Conservation (phyloP, 2,888 invertebrate genomes). For the Ormyrus pomaceus region DNA sequence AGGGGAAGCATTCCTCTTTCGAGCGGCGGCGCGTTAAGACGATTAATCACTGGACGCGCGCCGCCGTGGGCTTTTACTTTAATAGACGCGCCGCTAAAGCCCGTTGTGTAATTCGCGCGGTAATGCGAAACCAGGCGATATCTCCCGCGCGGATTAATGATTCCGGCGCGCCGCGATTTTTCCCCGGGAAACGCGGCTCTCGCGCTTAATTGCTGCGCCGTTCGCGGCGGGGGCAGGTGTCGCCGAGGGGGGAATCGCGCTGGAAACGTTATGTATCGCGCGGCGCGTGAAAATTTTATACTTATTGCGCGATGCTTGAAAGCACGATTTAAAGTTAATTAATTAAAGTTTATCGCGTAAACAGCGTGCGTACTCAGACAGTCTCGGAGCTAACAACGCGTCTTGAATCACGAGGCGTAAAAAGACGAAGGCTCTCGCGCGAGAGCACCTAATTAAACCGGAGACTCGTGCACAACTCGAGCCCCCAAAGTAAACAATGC, state of each 20-base stretch:
- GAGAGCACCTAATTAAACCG: no score
- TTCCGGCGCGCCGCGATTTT: slow-evolving; percentile 35
- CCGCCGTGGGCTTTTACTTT: slow-evolving; percentile 40
- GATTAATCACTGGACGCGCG: slow-evolving; percentile 50
- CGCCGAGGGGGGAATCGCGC: not conserved
- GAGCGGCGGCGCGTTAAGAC: not conserved
- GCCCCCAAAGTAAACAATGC: no score
- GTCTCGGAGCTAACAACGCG: no score
- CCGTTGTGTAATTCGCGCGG: slow-evolving; percentile 48
- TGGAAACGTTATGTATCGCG: not conserved
- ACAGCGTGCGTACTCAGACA: no score
- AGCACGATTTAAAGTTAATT: no score
- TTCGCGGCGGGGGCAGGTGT: not conserved
- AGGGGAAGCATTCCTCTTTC: slow-evolving; percentile 44
- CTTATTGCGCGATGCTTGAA: no score
- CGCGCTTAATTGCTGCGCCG: slow-evolving; percentile 7
- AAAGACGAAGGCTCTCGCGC: no score
- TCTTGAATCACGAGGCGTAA: no score
- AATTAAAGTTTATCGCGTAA: no score
- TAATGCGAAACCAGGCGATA: slow-evolving; percentile 7
- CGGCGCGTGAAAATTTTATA: not conserved
- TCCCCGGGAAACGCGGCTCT: not conserved
- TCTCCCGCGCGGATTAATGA: slow-evolving; percentile 39
- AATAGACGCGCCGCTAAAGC: slow-evolving; percentile 27
- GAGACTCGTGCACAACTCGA: no score